Evolutionary conservation across 2,797 vertebrate species (phyloP).

Genomic region (Discoglossus pictus): DNA sequence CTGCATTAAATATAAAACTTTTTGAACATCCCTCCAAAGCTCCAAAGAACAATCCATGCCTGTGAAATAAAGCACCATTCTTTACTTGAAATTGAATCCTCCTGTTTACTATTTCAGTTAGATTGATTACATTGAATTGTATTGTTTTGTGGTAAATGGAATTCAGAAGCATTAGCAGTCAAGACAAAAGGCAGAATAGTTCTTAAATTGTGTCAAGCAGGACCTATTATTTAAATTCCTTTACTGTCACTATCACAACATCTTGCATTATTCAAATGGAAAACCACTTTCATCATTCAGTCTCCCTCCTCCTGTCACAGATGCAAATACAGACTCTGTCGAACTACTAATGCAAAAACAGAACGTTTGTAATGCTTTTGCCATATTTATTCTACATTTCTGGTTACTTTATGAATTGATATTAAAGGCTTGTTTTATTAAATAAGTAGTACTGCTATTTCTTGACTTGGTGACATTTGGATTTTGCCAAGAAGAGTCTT

Average conservation of each 20-base stretch:
- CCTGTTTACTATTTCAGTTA: slow-evolving; percentile 61
- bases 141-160: slow-evolving; percentile 52
- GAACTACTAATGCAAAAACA: slow-evolving; percentile 56
- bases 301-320: slow-evolving; percentile 71
- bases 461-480: too few species aligned
- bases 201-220: slow-evolving; percentile 64
- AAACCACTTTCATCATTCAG: slow-evolving; percentile 66
- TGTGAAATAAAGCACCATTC: background rate
- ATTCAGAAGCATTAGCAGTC: slow-evolving; percentile 51
- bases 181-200: slow-evolving; percentile 62
- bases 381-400: too few species aligned
- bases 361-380: too few species aligned
- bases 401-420: too few species aligned
- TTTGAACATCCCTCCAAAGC: too few species aligned
- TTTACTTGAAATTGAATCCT: slow-evolving; percentile 40
- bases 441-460: too few species aligned
- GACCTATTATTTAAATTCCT: slow-evolving; percentile 67
- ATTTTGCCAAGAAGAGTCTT: too few species aligned
- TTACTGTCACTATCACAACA: slow-evolving; percentile 68
- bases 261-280: slow-evolving; percentile 70
- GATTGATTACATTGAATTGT: slow-evolving; percentile 59
- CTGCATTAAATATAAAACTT: too few species aligned
- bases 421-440: too few species aligned
- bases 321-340: slow-evolving; percentile 64
- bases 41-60: too few species aligned